Evolutionary conservation across 1,140 invertebrate species (phyloP).

Genomic region (Diorhabda carinulata): DNA sequence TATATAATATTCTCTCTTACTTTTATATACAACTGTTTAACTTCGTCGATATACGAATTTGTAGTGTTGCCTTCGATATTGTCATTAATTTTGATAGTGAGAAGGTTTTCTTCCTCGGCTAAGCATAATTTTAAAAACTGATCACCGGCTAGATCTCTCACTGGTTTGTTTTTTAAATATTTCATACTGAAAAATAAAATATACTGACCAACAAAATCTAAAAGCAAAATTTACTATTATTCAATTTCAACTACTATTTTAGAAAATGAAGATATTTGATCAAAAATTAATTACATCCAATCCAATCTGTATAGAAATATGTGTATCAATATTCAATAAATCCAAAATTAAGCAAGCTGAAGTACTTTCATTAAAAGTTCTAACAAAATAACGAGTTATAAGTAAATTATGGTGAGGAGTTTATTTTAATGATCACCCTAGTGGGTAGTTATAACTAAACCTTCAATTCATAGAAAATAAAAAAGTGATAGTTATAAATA

Average conservation of each 20-base stretch:
- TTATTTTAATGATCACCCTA: too few relatives aligned
- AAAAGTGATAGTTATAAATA: too few relatives aligned
- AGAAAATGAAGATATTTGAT: not conserved
- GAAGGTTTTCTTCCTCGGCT: conserved; percentile 82
- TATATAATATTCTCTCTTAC: not conserved
- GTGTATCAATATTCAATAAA: not conserved
- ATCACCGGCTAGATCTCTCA: conserved; percentile 83
- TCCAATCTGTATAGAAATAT: not conserved
- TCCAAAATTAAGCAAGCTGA: too few relatives aligned
- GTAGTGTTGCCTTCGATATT: conserved; percentile 73
- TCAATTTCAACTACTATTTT: not conserved
- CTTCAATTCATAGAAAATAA: too few relatives aligned
- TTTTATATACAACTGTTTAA: conserved; percentile 77
- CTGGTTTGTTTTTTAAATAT: conserved; percentile 93
- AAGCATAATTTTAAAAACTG: conserved; percentile 82
- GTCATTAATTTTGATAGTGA: conserved; percentile 71
- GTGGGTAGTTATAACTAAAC: too few relatives aligned
- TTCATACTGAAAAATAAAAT: conserved; percentile 67
- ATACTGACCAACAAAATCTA: conserved; percentile 3
- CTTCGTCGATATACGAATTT: conserved; percentile 82
- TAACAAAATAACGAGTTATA: too few relatives aligned
- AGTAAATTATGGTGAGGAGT: too few relatives aligned
- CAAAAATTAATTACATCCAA: not conserved
- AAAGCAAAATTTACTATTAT: not conserved
- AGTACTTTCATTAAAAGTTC: too few relatives aligned